Conservation (phyloP, 2,888 invertebrate species). For the Andrena hattorfiana region DNA sequence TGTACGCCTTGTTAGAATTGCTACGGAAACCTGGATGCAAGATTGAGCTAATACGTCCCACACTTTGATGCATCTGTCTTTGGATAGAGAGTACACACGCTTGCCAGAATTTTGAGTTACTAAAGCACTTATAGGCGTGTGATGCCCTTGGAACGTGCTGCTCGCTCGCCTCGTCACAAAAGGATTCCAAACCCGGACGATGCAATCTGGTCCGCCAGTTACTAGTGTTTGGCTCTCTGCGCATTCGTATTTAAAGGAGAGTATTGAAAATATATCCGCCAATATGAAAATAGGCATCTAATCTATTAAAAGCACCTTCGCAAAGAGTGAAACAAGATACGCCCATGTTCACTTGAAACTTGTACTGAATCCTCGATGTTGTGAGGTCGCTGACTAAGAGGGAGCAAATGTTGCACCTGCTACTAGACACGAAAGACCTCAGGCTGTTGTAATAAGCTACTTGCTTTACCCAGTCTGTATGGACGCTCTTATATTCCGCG, state of each 20-base stretch:
- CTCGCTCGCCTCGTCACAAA: conserved; percentile 90
- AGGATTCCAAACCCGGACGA: conserved; percentile 92
- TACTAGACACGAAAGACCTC: conserved; percentile 90
- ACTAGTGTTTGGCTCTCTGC: conserved; percentile 85
- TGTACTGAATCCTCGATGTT: conserved; percentile 86
- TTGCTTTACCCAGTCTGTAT: conserved; percentile 90
- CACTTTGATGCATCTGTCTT: conserved; percentile 91
- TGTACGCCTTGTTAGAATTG: conserved; percentile 13
- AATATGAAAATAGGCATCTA: not conserved
- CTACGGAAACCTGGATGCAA: conserved; percentile 87
- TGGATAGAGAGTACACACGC: conserved; percentile 90
- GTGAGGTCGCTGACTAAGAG: conserved; percentile 88
- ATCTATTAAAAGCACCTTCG: conserved; percentile 73
- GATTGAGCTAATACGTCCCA: conserved; percentile 90
- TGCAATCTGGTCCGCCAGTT: conserved; percentile 91
- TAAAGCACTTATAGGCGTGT: conserved; percentile 89
- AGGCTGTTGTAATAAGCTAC: conserved; percentile 89
- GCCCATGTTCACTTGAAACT: conserved; percentile 86
- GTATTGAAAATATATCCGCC: not conserved
- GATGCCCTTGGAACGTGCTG: conserved; percentile 89
- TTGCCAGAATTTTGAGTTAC: conserved; percentile 89
- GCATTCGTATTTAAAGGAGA: not conserved
- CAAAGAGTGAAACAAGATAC: conserved; percentile 79
- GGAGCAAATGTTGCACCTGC: conserved; percentile 87
- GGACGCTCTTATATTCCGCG: conserved; percentile 87